Base-by-base conservation (phyloP, 2,888 invertebrate species). In the Platycheirus rosarum region DNA sequence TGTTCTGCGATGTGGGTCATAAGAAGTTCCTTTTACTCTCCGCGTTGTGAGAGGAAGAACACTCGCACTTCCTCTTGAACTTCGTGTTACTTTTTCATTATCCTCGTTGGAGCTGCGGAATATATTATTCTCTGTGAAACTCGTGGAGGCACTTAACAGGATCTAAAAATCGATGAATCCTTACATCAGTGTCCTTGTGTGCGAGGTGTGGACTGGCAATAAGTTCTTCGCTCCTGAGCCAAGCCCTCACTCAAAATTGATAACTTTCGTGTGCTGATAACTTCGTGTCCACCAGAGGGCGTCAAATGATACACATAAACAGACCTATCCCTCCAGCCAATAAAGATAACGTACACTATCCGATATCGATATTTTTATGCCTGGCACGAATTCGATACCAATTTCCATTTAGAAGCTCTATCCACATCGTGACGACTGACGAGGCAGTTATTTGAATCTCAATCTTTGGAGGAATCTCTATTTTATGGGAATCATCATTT, bases 1-100 rank as follows among this genome's bases (percentile, higher is more conserved):
- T 35, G 16, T 69, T 74, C 48, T 69, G 74, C 44, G 42, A 74
- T 79, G 74, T 79, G 74, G 79, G 79, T 69, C 69, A 79, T 8
- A 63, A 18, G 29, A 63, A 69, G 63, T 74, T 63, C 26, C 68
- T 42, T 55, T 55, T 53, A 49, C 78, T 78, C 78, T 73, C 62
- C 9, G 49, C 16, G 13, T 48, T 57, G 62, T 42, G 29, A 49
- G 48, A 63, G 74, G 63, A 68, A 79, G 53, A 74, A 48, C 68
- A 62, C 46, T 74, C 16, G 1, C n/a, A 14, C 60, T 35, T 48
- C 5, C 7, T 32, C 29, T 32, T 32, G 8, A 32, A 32, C 29
- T 32, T 32, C 29, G 8, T 16, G 26, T n/a, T 40, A 5, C 16
- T 40, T 2, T 20, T 40, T 18, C 14, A 32, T 3, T 32, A 57